Evolutionary conservation across 2,797 vertebrate genomes (phyloP).

Genomic region (Salarias fasciatus): DNA sequence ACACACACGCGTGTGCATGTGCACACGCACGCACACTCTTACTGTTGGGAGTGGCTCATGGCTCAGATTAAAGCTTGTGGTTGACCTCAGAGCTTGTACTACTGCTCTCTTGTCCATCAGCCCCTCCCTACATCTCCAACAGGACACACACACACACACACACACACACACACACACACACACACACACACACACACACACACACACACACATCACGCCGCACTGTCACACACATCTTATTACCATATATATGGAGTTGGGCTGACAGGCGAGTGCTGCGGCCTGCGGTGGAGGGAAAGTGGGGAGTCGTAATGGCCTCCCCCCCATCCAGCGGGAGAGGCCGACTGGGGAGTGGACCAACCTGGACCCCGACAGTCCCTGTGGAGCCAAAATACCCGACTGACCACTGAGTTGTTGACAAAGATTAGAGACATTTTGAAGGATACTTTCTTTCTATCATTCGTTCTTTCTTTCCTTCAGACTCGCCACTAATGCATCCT

Average conservation of each 20-base stretch:
- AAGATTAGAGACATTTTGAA: slow-evolving; percentile 40
- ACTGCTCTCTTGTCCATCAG: slow-evolving; percentile 86
- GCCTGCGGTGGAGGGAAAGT: slow-evolving; percentile 52
- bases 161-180: slow-evolving; percentile 18
- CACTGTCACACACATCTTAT: slow-evolving; percentile 83
- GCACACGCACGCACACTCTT: slow-evolving; percentile 7
- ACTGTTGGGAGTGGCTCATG: slow-evolving; percentile 1
- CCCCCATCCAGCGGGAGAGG: slow-evolving; percentile 55
- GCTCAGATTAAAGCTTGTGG: slow-evolving; percentile 34
- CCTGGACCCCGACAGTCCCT: slow-evolving; percentile 43
- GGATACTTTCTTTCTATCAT: background rate
- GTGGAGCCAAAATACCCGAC: slow-evolving; percentile 52
- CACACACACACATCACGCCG: slow-evolving; percentile 19
- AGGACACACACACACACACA: background rate
- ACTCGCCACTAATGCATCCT: slow-evolving; percentile 31
- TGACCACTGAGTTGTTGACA: slow-evolving; percentile 42
- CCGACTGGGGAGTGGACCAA: slow-evolving; percentile 48
- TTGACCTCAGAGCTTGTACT: slow-evolving; percentile 75
- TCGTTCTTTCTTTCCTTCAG: slow-evolving; percentile 4
- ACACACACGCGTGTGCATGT: background rate
- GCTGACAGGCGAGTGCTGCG: slow-evolving; percentile 51
- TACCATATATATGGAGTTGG: slow-evolving; percentile 84
- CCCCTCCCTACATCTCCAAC: slow-evolving; percentile 84
- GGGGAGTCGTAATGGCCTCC: slow-evolving; percentile 57
- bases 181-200: slow-evolving; percentile 73